Base-by-base conservation (phyloP, 92 coral and sea anemone genomes). In the Phenganax stokvisi region DNA sequence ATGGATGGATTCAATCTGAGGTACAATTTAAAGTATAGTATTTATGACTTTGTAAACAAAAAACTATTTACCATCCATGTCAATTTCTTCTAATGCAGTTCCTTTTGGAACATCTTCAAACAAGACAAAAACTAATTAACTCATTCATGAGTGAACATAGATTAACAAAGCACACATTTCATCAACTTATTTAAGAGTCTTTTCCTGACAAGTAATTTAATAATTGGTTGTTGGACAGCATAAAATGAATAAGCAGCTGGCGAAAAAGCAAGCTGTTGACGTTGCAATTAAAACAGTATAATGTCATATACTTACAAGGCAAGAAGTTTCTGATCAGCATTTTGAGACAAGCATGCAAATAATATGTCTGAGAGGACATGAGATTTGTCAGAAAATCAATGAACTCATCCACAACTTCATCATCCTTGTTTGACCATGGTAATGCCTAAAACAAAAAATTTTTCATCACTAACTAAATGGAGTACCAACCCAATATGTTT, bases 351-450 rank as follows among this genome's bases (percentile, higher is more conserved):
- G 98, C 97, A 54, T 86, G 90, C 11, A 94, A 85, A 84, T 94
- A 94, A 87, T 92, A 94, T 0, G 98, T 92, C 85, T 94, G 98
- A 10, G 97, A 93, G 8, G 98, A 94, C 67, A 94, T 84, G 72
- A 94, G 88, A 57, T 89, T 84, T 12, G 87, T 89, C 59, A 94
- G 87, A 83, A 94, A 94, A 27, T 94, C 98, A 37, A 94, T 82
- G 76, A 94, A 94, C 62, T 85, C 96, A 37, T 86, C 87, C 25
- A 91, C 96, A 28, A 92, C 92, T 15, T 89, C 89, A 54, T 89
- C 87, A 60, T 90, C 91, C 66, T 88, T 86, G 65, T 78, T 76
- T 70, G 97, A 93, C 98, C 98, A 94, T 57, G 88, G 85, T 12
- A 89, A 83, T 8, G 79, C 76, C 96, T 91, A 84, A 9, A 65